Conservation (phyloP, 2,888 invertebrate genomes). For the Sipunculus nudus region DNA sequence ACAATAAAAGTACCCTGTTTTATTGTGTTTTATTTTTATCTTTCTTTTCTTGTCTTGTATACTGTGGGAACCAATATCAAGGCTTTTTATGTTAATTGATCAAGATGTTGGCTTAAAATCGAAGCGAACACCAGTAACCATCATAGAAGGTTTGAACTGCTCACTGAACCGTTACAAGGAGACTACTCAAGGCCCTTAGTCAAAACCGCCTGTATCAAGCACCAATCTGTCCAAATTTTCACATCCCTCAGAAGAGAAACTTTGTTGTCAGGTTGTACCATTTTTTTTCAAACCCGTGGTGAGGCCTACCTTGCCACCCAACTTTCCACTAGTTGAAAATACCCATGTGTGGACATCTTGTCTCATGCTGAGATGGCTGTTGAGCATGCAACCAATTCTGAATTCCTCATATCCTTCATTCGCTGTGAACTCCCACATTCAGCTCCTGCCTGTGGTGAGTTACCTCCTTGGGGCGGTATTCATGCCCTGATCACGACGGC, state of each 20-base stretch:
- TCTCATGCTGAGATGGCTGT: not conserved
- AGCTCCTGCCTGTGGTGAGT: not conserved
- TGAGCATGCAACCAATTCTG: not conserved
- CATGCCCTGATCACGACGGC: not conserved
- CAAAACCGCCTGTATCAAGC: conserved; percentile 4
- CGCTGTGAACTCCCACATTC: conserved; percentile 1
- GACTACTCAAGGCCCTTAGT: not conserved
- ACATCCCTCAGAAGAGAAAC: not conserved
- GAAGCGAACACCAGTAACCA: too few relatives aligned
- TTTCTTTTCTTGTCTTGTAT: too few relatives aligned
- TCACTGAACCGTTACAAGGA: too few relatives aligned
- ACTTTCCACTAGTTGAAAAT: not conserved
- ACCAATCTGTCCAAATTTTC: not conserved
- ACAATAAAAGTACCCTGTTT: too few relatives aligned
- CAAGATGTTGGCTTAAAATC: too few relatives aligned
- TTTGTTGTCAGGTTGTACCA: conserved; percentile 3
- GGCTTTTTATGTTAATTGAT: too few relatives aligned
- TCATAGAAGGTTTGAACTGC: too few relatives aligned
- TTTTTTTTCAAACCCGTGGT: not conserved
- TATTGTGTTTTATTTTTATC: too few relatives aligned
- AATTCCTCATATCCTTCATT: conserved; percentile 1
- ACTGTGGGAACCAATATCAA: too few relatives aligned
- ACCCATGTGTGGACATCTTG: not conserved
- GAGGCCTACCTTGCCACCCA: not conserved
- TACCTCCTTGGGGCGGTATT: not conserved